Conservation (phyloP, 1,140 invertebrate genomes). For the Chelonus insularis region DNA sequence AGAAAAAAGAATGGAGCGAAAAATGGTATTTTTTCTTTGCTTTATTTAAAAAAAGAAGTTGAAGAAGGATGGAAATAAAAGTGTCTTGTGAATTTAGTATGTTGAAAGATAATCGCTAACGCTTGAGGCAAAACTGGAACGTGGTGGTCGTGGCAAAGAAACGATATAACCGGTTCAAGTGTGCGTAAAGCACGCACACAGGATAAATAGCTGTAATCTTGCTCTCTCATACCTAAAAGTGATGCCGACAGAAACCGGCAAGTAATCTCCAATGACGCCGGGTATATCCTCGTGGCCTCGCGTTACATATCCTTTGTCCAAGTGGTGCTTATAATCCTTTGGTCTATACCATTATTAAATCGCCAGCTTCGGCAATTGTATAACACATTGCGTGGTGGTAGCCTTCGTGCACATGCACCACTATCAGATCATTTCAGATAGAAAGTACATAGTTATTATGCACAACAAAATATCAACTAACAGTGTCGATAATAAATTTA, state of each 20-base stretch:
- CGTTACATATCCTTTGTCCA: slow-evolving; percentile 35
- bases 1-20: no score
- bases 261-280: slow-evolving; percentile 7
- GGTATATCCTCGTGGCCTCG: neutral
- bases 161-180: slow-evolving; percentile 19
- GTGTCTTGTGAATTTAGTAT: slow-evolving; percentile 18
- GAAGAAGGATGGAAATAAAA: neutral
- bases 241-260: slow-evolving; percentile 7
- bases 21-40: no score
- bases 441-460: no score
- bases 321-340: slow-evolving; percentile 33
- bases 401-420: no score
- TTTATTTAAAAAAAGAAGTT: neutral
- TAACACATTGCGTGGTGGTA: no score
- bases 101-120: slow-evolving; percentile 15
- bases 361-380: no score
- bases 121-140: slow-evolving; percentile 13
- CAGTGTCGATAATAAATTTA: no score
- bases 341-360: neutral
- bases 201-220: slow-evolving; percentile 10
- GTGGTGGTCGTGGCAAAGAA: slow-evolving; percentile 20
- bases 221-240: slow-evolving; percentile 19
- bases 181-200: slow-evolving; percentile 21
- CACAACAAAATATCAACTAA: no score
- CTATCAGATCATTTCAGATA: no score